A percentile compares a stretch with the other conserved stretches of the same genome.
phyloP scores from a whole-genome alignment of 2,888 invertebrate genomes.

The Nephrotoma flavescens region DNA sequence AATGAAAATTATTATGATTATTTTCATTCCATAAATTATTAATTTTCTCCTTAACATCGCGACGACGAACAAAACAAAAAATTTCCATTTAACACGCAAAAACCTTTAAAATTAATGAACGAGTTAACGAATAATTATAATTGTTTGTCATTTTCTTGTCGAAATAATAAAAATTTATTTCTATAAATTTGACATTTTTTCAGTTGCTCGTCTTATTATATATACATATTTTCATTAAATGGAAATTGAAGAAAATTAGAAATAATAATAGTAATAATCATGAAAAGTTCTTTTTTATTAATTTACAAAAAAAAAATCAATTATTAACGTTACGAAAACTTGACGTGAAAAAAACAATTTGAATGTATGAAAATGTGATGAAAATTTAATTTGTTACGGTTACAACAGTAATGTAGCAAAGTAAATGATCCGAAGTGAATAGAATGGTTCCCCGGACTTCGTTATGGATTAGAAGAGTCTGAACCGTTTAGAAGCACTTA shows the following conservation, averaged over 20 bases:
- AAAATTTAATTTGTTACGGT: not conserved
- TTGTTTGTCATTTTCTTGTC: not conserved
- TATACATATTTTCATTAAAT: not conserved
- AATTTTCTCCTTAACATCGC: not conserved
- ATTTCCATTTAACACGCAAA: conserved; percentile 2
- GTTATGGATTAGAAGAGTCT: no score
- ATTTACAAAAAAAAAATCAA: not conserved
- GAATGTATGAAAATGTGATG: not conserved
- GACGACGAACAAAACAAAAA: not conserved
- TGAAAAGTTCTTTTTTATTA: not conserved
- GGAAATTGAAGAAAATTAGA: not conserved
- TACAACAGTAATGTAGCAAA: not conserved
- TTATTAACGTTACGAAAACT: not conserved
- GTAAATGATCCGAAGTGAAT: not conserved
- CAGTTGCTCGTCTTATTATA: not conserved
- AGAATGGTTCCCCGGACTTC: no score
- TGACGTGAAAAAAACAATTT: not conserved
- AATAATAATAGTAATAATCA: not conserved
- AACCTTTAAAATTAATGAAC: conserved; percentile 4
- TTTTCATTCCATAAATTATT: not conserved
- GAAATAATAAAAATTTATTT: not conserved
- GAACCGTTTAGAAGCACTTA: no score
- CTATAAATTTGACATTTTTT: not conserved
- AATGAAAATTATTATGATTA: not conserved
- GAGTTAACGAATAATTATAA: conserved; percentile 2